phyloP scores from a whole-genome alignment of 2,888 invertebrate genomes.

The Tetrapedia diversipes region DNA sequence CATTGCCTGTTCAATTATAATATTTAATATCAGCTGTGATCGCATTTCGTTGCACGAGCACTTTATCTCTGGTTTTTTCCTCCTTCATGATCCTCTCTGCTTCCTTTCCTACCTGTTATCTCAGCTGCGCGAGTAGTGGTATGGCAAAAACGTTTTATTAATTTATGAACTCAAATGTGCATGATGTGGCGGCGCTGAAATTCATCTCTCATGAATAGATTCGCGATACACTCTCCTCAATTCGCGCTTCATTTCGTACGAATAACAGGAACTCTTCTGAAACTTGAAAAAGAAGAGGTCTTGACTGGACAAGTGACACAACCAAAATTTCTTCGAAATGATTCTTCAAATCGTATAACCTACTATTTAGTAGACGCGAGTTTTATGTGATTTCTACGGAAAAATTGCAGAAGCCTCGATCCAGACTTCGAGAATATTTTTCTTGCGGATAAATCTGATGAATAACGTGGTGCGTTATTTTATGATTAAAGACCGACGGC shows the following conservation, averaged over 20 bases:
- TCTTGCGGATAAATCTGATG: no score
- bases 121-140: not conserved
- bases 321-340: no score
- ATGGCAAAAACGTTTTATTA: constrained; percentile 31
- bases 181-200: constrained; percentile 13
- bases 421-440: no score
- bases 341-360: no score
- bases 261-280: not conserved
- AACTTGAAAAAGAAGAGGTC: not conserved
- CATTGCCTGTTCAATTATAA: constrained; percentile 41
- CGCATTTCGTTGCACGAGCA: constrained; percentile 11
- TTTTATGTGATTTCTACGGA: no score
- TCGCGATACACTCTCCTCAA: not conserved
- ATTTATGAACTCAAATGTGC: constrained; percentile 39
- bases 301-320: no score
- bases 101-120: not conserved
- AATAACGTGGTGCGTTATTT: no score
- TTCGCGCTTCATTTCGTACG: not conserved
- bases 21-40: constrained; percentile 43
- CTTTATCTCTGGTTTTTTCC: constrained; percentile 18
- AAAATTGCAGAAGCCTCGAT: no score
- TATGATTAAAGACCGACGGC: no score
- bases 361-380: no score
- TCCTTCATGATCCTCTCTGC: no score
- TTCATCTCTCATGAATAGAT: constrained; percentile 41